Conservation (phyloP, 1,140 invertebrate genomes). For the Pristionchus pacificus region DNA sequence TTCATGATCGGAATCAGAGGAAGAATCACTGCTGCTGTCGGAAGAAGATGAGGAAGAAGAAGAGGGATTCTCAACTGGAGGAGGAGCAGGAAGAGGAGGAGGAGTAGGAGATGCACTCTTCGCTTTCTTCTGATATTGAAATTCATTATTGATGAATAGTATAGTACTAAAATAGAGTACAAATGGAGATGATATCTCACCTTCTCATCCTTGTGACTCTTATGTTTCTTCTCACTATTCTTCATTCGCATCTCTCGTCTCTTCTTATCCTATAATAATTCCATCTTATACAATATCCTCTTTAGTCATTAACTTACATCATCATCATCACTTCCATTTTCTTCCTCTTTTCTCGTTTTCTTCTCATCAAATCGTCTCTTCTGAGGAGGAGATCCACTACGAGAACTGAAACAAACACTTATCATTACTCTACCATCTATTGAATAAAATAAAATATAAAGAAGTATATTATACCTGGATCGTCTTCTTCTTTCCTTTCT, state of each 20-base stretch:
- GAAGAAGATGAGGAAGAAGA: background rate
- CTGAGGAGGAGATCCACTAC: background rate
- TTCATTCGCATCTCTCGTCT: background rate
- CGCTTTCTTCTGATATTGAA: background rate
- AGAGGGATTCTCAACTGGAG: no score
- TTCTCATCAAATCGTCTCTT: background rate
- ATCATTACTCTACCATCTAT: no score
- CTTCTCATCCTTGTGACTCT: background rate
- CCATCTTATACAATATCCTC: background rate
- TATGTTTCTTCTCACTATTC: slow-evolving; percentile 1
- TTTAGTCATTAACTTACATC: background rate
- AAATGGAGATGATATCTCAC: no score
- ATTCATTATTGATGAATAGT: background rate
- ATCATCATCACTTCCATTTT: background rate
- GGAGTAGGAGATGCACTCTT: background rate
- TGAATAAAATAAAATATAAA: no score
- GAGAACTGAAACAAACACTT: background rate
- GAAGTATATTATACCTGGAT: slow-evolving; percentile 1
- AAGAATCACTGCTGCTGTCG: background rate
- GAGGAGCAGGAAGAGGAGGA: no score
- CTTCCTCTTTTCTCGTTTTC: background rate
- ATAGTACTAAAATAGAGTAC: no score
- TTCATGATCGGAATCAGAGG: background rate
- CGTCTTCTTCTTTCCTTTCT: slow-evolving; percentile 23
- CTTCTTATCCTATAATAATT: background rate